Evolutionary conservation across 2,113 vertebrate genomes (phyloP).

Genomic region (Oncorhynchus mykiss): DNA sequence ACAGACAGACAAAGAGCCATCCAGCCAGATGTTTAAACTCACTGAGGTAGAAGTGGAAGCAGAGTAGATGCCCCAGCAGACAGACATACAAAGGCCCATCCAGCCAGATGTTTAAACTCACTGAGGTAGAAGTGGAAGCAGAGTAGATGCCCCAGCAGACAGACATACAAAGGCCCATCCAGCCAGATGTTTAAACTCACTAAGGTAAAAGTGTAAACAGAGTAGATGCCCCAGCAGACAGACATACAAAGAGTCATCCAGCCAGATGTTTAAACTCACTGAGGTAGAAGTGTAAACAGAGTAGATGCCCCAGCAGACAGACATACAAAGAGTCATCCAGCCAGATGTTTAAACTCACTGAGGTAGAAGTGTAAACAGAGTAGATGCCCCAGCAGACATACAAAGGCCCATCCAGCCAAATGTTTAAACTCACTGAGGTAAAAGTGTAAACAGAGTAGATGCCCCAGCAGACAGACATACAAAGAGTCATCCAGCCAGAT

Average conservation of each 20-base stretch:
- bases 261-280: conserved; percentile 48
- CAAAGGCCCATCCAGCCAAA: too few species aligned
- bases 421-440: conserved; percentile 78
- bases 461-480: conserved; percentile 76
- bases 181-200: conserved; percentile 32
- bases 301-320: conserved; percentile 84
- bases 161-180: conserved; percentile 33
- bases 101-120: too few species aligned
- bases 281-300: conserved; percentile 94
- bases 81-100: conserved; percentile 33
- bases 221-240: conserved; percentile 86
- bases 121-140: conserved; percentile 95
- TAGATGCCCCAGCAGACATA: conserved; percentile 82
- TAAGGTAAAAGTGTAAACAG: conserved; percentile 93
- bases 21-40: too few species aligned
- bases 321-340: neutral
- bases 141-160: conserved; percentile 85
- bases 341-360: conserved; percentile 50
- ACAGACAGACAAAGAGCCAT: too few species aligned
- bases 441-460: conserved; percentile 91
- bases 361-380: conserved; percentile 95
- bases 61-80: too few species aligned
- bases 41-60: too few species aligned
- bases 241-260: conserved; percentile 1
- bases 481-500: too few species aligned